Conservation (phyloP, 37 sponge, comb jelly and placozoan species). For the Agelas oroides region DNA sequence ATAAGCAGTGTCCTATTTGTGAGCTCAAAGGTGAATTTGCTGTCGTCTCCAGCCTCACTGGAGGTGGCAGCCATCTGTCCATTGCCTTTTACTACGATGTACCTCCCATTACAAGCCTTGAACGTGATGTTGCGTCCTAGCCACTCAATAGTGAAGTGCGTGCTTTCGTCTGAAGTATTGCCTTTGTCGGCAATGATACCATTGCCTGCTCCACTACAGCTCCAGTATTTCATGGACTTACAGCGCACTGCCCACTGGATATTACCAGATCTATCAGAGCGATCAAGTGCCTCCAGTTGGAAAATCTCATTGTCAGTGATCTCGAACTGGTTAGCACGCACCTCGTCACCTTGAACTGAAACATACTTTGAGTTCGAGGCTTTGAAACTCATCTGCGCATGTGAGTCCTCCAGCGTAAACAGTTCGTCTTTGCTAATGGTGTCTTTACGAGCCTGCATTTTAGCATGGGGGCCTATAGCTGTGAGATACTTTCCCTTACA, state of each 20-base stretch:
- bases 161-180: not conserved
- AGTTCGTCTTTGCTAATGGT: slow-evolving; percentile 91
- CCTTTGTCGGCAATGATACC: slow-evolving; percentile 27
- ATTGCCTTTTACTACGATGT: slow-evolving; percentile 71
- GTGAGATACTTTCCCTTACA: slow-evolving; percentile 84
- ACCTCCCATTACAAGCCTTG: slow-evolving; percentile 83
- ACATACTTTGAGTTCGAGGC: slow-evolving; percentile 68
- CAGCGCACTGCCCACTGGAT: slow-evolving; percentile 85
- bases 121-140: slow-evolving; percentile 69
- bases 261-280: slow-evolving; percentile 74
- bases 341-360: slow-evolving; percentile 80
- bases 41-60: slow-evolving; percentile 49
- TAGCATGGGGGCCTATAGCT: slow-evolving; percentile 81
- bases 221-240: slow-evolving; percentile 85
- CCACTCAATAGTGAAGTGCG: slow-evolving; percentile 87
- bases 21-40: slow-evolving; percentile 84
- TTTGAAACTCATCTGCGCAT: slow-evolving; percentile 76
- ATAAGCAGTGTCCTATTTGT: slow-evolving; percentile 89
- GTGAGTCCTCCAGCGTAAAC: slow-evolving; percentile 80
- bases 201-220: slow-evolving; percentile 6
- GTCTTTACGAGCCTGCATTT: slow-evolving; percentile 74
- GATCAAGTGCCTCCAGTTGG: slow-evolving; percentile 84
- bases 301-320: slow-evolving; percentile 87
- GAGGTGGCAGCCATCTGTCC: slow-evolving; percentile 80
- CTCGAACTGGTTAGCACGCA: slow-evolving; percentile 77